These are phyloP conservation scores for Saxidomus purpurata DNA, from an alignment of 1,140 invertebrate genomes.

Conservation along the genomic window DNA sequence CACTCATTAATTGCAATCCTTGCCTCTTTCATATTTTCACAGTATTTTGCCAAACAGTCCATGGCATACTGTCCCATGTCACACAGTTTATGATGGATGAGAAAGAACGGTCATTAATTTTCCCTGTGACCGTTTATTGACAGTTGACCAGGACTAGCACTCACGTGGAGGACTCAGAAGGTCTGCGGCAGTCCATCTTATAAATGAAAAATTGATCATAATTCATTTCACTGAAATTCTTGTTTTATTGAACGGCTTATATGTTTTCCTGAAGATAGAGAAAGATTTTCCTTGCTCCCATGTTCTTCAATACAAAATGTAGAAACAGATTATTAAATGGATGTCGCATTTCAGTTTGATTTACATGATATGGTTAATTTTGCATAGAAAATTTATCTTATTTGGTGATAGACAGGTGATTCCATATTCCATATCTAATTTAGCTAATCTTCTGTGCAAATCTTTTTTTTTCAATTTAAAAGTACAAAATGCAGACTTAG, in stretches of 20 bases:
- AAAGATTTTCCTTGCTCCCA: too few species aligned
- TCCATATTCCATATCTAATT: not conserved
- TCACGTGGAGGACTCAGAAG: not conserved
- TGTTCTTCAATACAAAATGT: too few species aligned
- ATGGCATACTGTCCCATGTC: not conserved
- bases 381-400: not conserved
- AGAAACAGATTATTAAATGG: too few species aligned
- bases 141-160: conserved; percentile 31
- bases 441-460: not conserved
- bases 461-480: not conserved
- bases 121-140: not conserved
- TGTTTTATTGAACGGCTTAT: too few species aligned
- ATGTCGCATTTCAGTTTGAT: too few species aligned
- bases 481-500: not conserved
- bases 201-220: not conserved
- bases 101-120: conserved; percentile 22
- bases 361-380: too few species aligned
- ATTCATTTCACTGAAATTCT: not conserved
- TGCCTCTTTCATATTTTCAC: not conserved
- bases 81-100: conserved; percentile 24
- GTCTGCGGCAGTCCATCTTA: not conserved
- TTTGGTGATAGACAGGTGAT: not conserved
- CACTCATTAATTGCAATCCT: not conserved
- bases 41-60: not conserved
- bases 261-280: too few species aligned